Base-by-base conservation (phyloP, 2,797 vertebrate genomes). In the Danio albolineatus region DNA sequence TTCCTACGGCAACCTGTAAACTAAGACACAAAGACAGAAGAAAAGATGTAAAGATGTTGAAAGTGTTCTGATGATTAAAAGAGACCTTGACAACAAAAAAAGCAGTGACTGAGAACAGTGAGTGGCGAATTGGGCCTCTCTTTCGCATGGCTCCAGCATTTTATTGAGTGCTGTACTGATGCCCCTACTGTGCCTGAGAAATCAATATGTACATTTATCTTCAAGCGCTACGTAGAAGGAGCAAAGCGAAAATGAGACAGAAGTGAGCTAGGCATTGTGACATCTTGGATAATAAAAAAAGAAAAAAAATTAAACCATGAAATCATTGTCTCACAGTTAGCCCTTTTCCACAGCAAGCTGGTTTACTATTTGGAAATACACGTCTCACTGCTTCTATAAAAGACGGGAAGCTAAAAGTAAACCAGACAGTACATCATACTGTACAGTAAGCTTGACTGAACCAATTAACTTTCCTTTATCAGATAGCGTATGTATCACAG, bases 1-100 rank as follows among this genome's bases (percentile, higher is more conserved):
- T 91, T 88, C 88, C 87, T 87, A 88, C 86, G 84, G 89, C 85
- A 89, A 87, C 86, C 88, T 86, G 89, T 88, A 90, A 91, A 86
- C 93, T 94, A 59, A 89, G 87, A 91, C 84, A 91, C 81, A 83
- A 82, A 92, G 79, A 90, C 82, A 88, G 81, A 79, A 87, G 73
- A 73, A 80, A 56, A 73, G 76, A 82, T 39, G 1, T 53, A 79
- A 56, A 82, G 41, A 64, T 59, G 69, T 64, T 74, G 72, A 83
- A 73, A 59, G 56, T n/a, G 10, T 54, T 70, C 61, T 54, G 56
- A 73, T 53, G 13, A n/a, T 79, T 48, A 56, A 72, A 79, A 73
- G 41, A 73, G 78, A 73, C 70, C 69, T 73, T 65, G 72, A 71
- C 77, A 71, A 56, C 57, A 76, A 64, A 76, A 67, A 28, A 75